These are phyloP conservation scores for Papilio machaon DNA, from an alignment of 1,140 invertebrate genomes.

Conservation along the genomic window DNA sequence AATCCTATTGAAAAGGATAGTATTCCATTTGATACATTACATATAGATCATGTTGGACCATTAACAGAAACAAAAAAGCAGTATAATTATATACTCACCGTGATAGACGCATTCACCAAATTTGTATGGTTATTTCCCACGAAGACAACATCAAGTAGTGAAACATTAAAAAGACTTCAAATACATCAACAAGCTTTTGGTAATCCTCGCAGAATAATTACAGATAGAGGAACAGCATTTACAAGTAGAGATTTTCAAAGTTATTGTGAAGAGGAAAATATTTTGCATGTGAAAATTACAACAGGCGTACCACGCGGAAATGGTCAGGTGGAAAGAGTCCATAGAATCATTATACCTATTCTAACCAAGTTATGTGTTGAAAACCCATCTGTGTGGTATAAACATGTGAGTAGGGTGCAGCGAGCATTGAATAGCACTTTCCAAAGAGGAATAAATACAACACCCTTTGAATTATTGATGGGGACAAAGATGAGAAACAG, in stretches of 20 bases:
- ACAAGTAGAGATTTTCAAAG: conserved; percentile 57
- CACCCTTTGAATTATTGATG: conserved; percentile 50
- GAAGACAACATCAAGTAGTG: conserved; percentile 54
- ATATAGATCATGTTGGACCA: conserved; percentile 71
- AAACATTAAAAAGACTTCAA: conserved; percentile 54
- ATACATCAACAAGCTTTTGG: conserved; percentile 53
- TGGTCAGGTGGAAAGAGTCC: conserved; percentile 62
- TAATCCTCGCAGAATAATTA: conserved; percentile 51
- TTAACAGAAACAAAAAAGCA: conserved; percentile 60
- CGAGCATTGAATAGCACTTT: conserved; percentile 54
- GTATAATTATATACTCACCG: conserved; percentile 68
- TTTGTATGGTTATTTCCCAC: conserved; percentile 68
- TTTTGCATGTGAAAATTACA: conserved; percentile 58
- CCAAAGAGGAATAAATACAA: conserved; percentile 45
- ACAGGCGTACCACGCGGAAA: conserved; percentile 58
- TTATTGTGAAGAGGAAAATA: conserved; percentile 60
- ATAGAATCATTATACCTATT: conserved; percentile 52
- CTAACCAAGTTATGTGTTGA: conserved; percentile 58
- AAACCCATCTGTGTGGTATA: conserved; percentile 59
- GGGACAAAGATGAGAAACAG: too few relatives aligned
- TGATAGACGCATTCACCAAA: conserved; percentile 72
- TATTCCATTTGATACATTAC: conserved; percentile 56
- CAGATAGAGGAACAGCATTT: conserved; percentile 66
- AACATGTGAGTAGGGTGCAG: conserved; percentile 60
- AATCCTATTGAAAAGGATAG: conserved; percentile 56